Evolutionary conservation across 2,113 vertebrate species (phyloP), one percentile per base, ranked within the genome.

Genomic region (Trichomycterus rosablanca): DNA sequence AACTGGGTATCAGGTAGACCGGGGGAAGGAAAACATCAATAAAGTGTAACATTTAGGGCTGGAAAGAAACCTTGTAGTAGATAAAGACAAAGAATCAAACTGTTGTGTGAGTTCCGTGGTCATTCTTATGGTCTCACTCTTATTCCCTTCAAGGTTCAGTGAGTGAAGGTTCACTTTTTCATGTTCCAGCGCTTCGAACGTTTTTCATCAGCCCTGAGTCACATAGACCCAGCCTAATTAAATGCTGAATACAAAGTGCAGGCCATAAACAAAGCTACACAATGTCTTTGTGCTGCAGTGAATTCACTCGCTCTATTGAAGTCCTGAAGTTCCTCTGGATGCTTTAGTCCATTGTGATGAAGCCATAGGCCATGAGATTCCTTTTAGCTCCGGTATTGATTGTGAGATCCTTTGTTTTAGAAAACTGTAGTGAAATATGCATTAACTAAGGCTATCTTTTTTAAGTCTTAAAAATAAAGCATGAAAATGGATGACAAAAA

Each of bases 21-120:
- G 26, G 20, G n/a, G 30, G 42, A 8, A 34, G 9, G 15, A 37
- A 32, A 51, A 24, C 4, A 44, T 23, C 20, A 18, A 46, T 30
- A n/a, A 39, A 18, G 7, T 2, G 3, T 16, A 18, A 20, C n/a
- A 10, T 35, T 32, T n/a, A n/a, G 22, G 30, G 15, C 30, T 55
- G 51, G 15, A 48, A 40, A 70, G 62, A 37, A 26, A 22, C 45
- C 55, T 46, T 14, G 44, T 23, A 28, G n/a, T 53, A 69, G 63
- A 70, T 69, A 60, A 57, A 73, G 53, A 66, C 52, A 15, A 64
- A 73, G 63, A 52, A 49, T 63, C 64, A 52, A 59, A 59, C 48
- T 58, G 26, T 40, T 54, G 48, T 30, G 3, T 15, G 16, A 18
- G 15, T 5, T 53, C 40, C 8, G 49, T 10, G 18, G 18, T 24